Conservation (phyloP, 2,888 invertebrate genomes). For the Amblyteles armatorius region DNA sequence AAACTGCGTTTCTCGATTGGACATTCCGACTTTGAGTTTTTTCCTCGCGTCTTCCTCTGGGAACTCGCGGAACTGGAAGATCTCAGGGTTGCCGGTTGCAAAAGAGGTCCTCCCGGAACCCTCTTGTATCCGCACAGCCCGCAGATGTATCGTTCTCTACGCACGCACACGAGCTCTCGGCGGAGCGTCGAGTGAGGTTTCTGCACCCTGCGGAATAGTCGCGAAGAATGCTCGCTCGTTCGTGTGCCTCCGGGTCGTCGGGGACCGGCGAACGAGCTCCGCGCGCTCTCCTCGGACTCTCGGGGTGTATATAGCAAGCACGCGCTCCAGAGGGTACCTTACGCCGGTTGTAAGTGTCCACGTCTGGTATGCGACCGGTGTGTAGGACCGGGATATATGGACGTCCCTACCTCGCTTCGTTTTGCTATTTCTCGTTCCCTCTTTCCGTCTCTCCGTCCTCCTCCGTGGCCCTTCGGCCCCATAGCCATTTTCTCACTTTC, state of each 20-base stretch:
- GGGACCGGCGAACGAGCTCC: constrained; percentile 21
- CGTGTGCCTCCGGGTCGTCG: constrained; percentile 36
- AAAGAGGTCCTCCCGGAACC: constrained; percentile 65
- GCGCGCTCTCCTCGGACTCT: constrained; percentile 30
- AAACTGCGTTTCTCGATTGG: constrained; percentile 43
- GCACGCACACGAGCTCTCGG: constrained; percentile 27
- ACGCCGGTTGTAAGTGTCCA: constrained; percentile 78
- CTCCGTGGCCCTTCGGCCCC: constrained; percentile 31
- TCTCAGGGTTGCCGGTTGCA: constrained; percentile 59
- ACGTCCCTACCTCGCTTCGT: constrained; percentile 73
- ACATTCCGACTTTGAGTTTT: constrained; percentile 35
- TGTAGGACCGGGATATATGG: constrained; percentile 78
- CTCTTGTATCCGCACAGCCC: constrained; percentile 37
- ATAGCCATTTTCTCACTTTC: constrained; percentile 56
- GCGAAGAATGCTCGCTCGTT: constrained; percentile 53
- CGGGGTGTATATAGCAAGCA: constrained; percentile 32
- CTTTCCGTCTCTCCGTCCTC: constrained; percentile 52
- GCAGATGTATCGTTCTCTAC: constrained; percentile 36
- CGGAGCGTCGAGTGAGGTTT: constrained; percentile 43
- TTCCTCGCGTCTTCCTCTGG: constrained; percentile 42
- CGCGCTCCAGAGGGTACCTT: constrained; percentile 68
- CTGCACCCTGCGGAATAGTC: constrained; percentile 57
- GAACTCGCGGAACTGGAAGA: constrained; percentile 56
- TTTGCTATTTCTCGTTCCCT: constrained; percentile 52
- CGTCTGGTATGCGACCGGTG: constrained; percentile 78